Percentiles rank a stretch among this genome's conserved stretches.
Evolutionary conservation across 2,797 vertebrate species (phyloP).

Genomic region (Bradypodion pumilum): DNA sequence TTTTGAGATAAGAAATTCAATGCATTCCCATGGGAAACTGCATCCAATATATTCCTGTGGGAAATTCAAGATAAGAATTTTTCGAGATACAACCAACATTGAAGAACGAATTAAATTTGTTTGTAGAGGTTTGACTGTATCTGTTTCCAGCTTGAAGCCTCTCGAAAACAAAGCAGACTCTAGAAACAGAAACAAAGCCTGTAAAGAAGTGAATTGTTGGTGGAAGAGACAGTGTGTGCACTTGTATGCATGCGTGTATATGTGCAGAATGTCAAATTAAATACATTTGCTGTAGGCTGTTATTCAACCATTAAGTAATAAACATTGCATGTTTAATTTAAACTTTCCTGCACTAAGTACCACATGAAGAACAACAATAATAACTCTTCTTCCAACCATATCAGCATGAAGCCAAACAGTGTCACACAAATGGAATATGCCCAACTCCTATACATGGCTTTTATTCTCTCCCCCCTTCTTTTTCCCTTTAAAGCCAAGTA

Average conservation of each 20-base stretch:
- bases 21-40: too few species aligned
- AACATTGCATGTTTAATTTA: conserved; percentile 55
- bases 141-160: neutral
- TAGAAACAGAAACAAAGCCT: neutral
- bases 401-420: conserved; percentile 15
- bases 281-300: conserved; percentile 14
- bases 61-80: too few species aligned
- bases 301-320: conserved; percentile 43
- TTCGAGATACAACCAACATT: too few species aligned
- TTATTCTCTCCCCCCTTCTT: neutral
- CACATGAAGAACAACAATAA: conserved; percentile 49
- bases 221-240: neutral
- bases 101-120: too few species aligned
- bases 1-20: too few species aligned
- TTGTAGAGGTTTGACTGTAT: too few species aligned
- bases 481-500: neutral
- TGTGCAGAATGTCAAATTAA: conserved; percentile 9
- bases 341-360: conserved; percentile 46
- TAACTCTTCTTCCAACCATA: conserved; percentile 43
- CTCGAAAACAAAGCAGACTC: neutral
- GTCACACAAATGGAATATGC: conserved; percentile 19
- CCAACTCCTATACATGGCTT: neutral
- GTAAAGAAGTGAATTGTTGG: neutral
- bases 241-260: accelerated
- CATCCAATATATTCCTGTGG: too few species aligned